These are phyloP conservation scores for Crossaster papposus DNA, from an alignment of 53 echinoderm and acorn worm species.

Conservation along the genomic window DNA sequence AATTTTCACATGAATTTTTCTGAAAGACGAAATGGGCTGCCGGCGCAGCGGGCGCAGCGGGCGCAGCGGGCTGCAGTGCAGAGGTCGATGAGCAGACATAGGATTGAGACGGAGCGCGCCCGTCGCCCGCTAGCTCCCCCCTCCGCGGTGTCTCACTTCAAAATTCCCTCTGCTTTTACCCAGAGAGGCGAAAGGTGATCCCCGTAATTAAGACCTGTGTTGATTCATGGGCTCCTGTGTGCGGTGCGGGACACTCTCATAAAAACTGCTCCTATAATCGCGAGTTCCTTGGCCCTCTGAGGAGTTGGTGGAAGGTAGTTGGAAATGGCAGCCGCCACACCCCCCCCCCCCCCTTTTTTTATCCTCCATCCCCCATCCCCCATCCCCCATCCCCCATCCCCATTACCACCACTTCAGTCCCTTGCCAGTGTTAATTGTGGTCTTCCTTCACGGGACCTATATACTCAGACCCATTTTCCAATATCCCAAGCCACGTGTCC, in stretches of 20 bases:
- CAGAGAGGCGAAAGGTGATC: constrained; percentile 33
- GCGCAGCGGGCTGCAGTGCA: background rate
- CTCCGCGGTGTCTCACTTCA: background rate
- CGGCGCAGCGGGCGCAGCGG: constrained; percentile 7
- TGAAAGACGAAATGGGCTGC: constrained; percentile 20
- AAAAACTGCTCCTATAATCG: background rate
- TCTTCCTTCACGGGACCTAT: constrained; percentile 28
- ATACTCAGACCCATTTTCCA: background rate
- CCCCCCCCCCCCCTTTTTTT: no score
- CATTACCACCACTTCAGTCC: background rate
- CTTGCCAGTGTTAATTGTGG: constrained; percentile 26
- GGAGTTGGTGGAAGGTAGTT: constrained; percentile 7
- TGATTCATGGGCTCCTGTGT: constrained; percentile 35
- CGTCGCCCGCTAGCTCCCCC: background rate
- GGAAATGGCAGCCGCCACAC: background rate
- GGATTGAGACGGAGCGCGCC: background rate
- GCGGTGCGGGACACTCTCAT: background rate
- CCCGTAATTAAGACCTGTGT: constrained; percentile 44
- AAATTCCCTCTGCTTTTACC: background rate
- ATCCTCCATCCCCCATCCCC: no score
- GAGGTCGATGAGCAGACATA: no score
- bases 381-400: no score
- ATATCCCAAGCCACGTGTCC: constrained; percentile 42
- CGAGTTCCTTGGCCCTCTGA: background rate
- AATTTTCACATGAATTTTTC: constrained; percentile 60